Evolutionary conservation across 2,113 vertebrate genomes (phyloP).

Genomic region (Lampris megalopsis): DNA sequence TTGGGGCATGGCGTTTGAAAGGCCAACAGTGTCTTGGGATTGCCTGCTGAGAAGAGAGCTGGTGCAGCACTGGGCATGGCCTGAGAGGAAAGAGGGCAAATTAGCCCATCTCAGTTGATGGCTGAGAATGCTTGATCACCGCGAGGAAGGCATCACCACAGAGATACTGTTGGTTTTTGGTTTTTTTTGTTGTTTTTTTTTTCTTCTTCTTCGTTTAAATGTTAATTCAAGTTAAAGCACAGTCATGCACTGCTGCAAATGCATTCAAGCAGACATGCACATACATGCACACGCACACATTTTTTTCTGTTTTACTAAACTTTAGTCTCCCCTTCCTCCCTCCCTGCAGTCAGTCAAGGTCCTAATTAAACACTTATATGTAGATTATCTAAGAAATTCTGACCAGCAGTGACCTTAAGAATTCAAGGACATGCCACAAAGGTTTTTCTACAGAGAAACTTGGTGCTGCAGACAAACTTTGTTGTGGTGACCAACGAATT

Average conservation of each 20-base stretch:
- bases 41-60: constrained; percentile 1
- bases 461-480: background rate
- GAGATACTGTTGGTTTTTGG: constrained; percentile 13
- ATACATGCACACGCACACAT: too few species aligned
- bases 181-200: too few species aligned
- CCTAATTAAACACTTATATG: background rate
- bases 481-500: background rate
- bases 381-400: constrained; percentile 6
- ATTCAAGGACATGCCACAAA: constrained; percentile 8
- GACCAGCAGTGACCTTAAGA: constrained; percentile 15
- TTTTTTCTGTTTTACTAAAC: background rate
- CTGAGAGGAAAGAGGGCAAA: constrained; percentile 23
- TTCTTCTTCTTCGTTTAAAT: constrained; percentile 24
- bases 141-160: background rate
- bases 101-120: constrained; percentile 43
- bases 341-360: background rate
- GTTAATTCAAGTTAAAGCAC: constrained; percentile 15
- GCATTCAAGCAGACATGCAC: background rate
- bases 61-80: constrained; percentile 9
- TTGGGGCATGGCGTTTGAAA: constrained; percentile 19
- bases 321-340: background rate
- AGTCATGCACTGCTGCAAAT: background rate
- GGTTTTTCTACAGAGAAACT: background rate
- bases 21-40: constrained; percentile 25
- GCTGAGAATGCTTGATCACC: constrained; percentile 7